Conservation (phyloP, 2,113 vertebrate genomes). For the Oreochromis tanganicae region DNA sequence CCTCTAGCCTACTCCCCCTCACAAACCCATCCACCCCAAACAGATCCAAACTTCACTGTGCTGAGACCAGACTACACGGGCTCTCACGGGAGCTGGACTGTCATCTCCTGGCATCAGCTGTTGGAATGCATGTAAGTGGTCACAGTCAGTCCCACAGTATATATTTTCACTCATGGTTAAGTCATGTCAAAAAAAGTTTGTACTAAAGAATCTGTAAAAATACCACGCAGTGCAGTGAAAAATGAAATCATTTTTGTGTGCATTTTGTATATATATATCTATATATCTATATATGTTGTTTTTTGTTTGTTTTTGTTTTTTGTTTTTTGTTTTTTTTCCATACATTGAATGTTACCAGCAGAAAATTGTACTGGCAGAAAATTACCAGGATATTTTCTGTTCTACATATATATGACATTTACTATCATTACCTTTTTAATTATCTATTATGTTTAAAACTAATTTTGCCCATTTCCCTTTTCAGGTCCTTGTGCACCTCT, state of each 20-base stretch:
- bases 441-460: background rate
- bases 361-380: background rate
- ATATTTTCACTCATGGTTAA: background rate
- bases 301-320: background rate
- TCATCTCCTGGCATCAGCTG: slow-evolving; percentile 65
- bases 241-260: background rate
- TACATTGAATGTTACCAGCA: background rate
- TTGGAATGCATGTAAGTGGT: slow-evolving; percentile 31
- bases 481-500: background rate
- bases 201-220: background rate
- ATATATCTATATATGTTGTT: rapidly evolving
- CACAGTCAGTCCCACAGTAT: slow-evolving; percentile 31
- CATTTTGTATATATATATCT: background rate
- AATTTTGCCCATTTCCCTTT: background rate
- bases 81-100: slow-evolving; percentile 43
- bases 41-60: background rate
- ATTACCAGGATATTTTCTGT: background rate
- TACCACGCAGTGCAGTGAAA: background rate
- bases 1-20: background rate
- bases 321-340: background rate
- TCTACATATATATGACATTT: background rate
- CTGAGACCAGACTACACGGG: slow-evolving; percentile 16
- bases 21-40: slow-evolving; percentile 1
- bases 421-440: background rate
- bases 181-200: background rate